Evolutionary conservation across 2,113 vertebrate genomes (phyloP), one percentile per base, ranked within the genome.

Genomic region (Salvelinus alpinus): DNA sequence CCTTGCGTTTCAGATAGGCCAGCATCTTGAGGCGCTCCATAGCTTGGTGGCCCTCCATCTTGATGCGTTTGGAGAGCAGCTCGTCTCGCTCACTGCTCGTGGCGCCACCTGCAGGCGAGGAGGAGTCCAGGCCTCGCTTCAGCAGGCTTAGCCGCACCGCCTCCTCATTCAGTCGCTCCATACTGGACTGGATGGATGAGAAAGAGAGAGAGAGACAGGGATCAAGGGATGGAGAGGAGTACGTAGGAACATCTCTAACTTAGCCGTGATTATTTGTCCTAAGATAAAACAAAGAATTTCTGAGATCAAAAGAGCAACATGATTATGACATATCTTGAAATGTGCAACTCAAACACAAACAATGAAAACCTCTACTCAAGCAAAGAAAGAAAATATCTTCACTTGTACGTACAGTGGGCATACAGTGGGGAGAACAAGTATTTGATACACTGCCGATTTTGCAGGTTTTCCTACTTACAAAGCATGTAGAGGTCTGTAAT

Each of bases 1-100:
- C 95, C 77, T 96, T 96, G 59, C 95, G 90, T 85, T 96, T 95
- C 4, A 96, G 94, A 79, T 95, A 74, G 0, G 95, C 95, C 87
- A 96, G 82, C 95, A 96, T 96, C 91, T 96, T 96, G 5, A 96
- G 91, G 72, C 95, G 90, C 82, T 96, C 95, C 95, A 96, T 96
- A 47, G 95, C 95, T 80, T 96, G 95, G 14, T 96, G 95, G 0
- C 95, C 95, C 44, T 96, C 95, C 94, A 96, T 93, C 75, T 96
- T 96, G 48, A 96, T 82, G 22, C 95, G 80, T 86, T 96, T 96
- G 71, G 95, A 94, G 87, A 96, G 86, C 13, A 94, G 91, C 47
- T 96, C 95, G 1, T 96, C 95, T 64, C 94, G 89, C 7, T 95
- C 93, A 90, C 91, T 64, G 5, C 79, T 66, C 5, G 24, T 29